Evolutionary conservation across 2,888 invertebrate species (phyloP), one percentile per base, ranked within the genome.

Genomic region (Melinaea menophilus): DNA sequence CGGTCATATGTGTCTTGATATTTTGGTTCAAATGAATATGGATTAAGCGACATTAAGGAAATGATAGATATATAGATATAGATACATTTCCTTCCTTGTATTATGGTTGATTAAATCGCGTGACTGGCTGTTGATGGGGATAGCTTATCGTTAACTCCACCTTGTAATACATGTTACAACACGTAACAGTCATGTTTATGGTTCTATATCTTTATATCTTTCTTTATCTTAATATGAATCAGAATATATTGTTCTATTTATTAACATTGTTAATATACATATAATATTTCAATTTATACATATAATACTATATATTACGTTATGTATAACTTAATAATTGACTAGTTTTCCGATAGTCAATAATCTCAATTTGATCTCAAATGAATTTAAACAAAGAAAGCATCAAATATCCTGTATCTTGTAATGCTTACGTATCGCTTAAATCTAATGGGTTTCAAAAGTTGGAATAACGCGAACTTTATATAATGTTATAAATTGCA

Each of bases 81-180:
- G 4, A 54, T 5, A 37, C n/a, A 37, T 13, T 56, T 35, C n/a
- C 51, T 31, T 22, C 9, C 41, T 56, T 12, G 45, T 57, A 31
- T 45, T 45, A 5, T 62, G 61, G 58, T 51, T 60, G 62, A 62
- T 64, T 59, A 35, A 58, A 54, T 69, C 54, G 73, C 72, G 73
- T 73, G 74, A 70, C 78, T 72, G 69, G 61, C 72, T 75, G 79
- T 75, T 80, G 80, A 84, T 81, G 75, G 80, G 75, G 73, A 78
- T 71, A 73, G 70, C 79, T 79, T 81, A 82, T 81, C 81, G 75
- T 59, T 55, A 72, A 70, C 74, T 73, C 73, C 76, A 75, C 77
- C 74, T 72, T 68, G 71, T 74, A 73, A 74, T 74, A 78, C 75
- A 75, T 76, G 77, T 75, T 74, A 78, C 78, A 77, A 75, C 82